phyloP scores from a whole-genome alignment of 2,888 invertebrate species.

The Philereme vetulata region DNA sequence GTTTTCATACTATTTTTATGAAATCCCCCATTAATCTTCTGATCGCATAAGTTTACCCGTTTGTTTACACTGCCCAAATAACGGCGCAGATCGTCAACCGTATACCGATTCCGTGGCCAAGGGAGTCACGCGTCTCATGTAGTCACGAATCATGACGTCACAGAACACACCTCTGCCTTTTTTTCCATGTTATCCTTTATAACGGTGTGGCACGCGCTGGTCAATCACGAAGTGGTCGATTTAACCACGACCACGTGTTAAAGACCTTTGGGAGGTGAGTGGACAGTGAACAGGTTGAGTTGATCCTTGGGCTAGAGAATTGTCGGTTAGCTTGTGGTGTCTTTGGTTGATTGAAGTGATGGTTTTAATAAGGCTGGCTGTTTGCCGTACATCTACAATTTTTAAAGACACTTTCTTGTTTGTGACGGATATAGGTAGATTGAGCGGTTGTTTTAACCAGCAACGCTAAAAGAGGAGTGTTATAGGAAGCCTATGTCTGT shows the following conservation, averaged over 20 bases:
- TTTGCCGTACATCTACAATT: too few relatives aligned
- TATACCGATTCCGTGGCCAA: conserved; percentile 45
- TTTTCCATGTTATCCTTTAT: conserved; percentile 39
- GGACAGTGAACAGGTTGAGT: conserved; percentile 6
- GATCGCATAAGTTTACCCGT: conserved; percentile 4
- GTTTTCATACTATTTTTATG: background rate
- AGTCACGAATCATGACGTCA: conserved; percentile 60
- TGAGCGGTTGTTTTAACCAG: too few relatives aligned
- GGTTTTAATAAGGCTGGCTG: too few relatives aligned
- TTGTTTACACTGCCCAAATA: conserved; percentile 17
- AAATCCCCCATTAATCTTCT: conserved; percentile 1
- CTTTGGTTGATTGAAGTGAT: conserved; percentile 2
- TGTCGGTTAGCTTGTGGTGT: conserved; percentile 1
- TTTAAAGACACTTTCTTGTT: too few relatives aligned
- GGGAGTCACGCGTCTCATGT: conserved; percentile 53
- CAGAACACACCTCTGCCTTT: conserved; percentile 46
- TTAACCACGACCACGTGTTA: conserved; percentile 26
- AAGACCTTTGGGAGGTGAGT: conserved; percentile 18
- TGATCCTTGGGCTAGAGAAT: conserved; percentile 15
- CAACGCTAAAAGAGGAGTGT: too few relatives aligned
- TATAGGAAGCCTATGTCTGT: too few relatives aligned
- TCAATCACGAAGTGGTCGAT: conserved; percentile 38
- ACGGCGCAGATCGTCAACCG: conserved; percentile 22
- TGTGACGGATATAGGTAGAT: too few relatives aligned
- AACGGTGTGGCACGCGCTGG: conserved; percentile 40